These are phyloP conservation scores for Nycticryphes semicollaris DNA, from an alignment of 2,113 vertebrate genomes.

Conservation along the genomic window DNA sequence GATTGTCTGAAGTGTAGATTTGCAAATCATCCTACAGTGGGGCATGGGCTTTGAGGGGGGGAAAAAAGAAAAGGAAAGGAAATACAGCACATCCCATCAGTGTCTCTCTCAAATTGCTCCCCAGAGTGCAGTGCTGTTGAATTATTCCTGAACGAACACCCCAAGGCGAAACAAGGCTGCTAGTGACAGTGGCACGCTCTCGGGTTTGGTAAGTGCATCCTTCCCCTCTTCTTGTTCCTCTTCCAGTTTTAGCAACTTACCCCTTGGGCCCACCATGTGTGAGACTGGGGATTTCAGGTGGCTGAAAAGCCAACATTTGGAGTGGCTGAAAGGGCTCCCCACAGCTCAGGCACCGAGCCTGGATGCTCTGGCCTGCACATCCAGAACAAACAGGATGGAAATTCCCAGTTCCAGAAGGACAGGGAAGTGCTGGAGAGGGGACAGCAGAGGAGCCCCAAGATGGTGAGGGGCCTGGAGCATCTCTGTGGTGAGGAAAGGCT, in stretches of 20 bases:
- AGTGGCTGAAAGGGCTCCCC: too few species aligned
- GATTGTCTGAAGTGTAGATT: rapidly evolving
- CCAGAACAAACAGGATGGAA: too few species aligned
- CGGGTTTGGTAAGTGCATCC: background rate
- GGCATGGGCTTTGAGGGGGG: background rate
- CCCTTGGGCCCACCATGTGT: rapidly evolving
- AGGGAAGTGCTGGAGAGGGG: too few species aligned
- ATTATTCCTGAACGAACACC: constrained; percentile 85
- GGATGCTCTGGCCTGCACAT: too few species aligned
- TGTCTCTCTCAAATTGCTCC: background rate
- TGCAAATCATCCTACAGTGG: rapidly evolving
- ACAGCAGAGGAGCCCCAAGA: too few species aligned
- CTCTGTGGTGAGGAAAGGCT: too few species aligned
- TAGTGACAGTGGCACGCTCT: background rate
- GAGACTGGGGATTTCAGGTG: rapidly evolving
- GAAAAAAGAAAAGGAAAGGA: too few species aligned
- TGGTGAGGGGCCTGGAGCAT: too few species aligned
- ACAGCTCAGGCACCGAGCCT: too few species aligned
- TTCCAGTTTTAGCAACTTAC: rapidly evolving
- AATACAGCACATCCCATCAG: rapidly evolving
- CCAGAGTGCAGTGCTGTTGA: constrained; percentile 85
- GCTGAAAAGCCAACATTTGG: background rate
- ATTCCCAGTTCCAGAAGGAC: too few species aligned
- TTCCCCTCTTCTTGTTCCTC: too few species aligned
- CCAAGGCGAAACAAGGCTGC: constrained; percentile 48